These are phyloP conservation scores for Tridacna crocea DNA, from an alignment of 2,888 invertebrate genomes.

Conservation along the genomic window DNA sequence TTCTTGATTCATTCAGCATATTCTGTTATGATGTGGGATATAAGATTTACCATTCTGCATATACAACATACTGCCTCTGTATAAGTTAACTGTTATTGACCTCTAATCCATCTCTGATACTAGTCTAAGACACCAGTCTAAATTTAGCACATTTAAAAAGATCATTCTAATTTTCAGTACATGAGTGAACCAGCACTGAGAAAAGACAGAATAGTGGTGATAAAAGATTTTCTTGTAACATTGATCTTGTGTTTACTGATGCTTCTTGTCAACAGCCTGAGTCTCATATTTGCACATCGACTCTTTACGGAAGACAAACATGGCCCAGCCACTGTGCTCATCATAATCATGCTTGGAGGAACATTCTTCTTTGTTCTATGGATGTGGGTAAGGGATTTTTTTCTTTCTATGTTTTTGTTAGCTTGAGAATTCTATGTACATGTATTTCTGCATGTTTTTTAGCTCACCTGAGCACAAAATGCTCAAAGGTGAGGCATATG, in stretches of 20 bases:
- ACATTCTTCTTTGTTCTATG: constrained; percentile 29
- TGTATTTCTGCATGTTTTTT: too few relatives aligned
- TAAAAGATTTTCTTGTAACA: constrained; percentile 31
- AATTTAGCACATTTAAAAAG: too few relatives aligned
- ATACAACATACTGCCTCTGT: too few relatives aligned
- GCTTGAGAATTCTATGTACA: background rate
- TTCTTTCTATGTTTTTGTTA: background rate
- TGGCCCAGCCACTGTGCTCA: constrained; percentile 42
- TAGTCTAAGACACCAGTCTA: too few relatives aligned
- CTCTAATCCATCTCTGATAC: too few relatives aligned
- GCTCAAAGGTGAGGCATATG: too few relatives aligned
- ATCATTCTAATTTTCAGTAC: constrained; percentile 26
- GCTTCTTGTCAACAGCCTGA: constrained; percentile 15
- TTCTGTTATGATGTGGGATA: too few relatives aligned
- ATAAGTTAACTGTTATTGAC: too few relatives aligned
- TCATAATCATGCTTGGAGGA: constrained; percentile 18
- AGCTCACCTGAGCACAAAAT: too few relatives aligned
- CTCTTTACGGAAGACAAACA: constrained; percentile 24
- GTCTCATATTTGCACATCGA: constrained; percentile 35
- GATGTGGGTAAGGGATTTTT: constrained; percentile 27
- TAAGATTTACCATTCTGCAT: too few relatives aligned
- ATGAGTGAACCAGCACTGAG: constrained; percentile 36
- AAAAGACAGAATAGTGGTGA: constrained; percentile 28
- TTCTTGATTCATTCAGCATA: too few relatives aligned
- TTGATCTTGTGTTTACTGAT: constrained; percentile 26